Percentiles rank a stretch among this genome's conserved stretches.
Conservation (phyloP, 2,113 vertebrate species). For the Crotalus helleri region DNA sequence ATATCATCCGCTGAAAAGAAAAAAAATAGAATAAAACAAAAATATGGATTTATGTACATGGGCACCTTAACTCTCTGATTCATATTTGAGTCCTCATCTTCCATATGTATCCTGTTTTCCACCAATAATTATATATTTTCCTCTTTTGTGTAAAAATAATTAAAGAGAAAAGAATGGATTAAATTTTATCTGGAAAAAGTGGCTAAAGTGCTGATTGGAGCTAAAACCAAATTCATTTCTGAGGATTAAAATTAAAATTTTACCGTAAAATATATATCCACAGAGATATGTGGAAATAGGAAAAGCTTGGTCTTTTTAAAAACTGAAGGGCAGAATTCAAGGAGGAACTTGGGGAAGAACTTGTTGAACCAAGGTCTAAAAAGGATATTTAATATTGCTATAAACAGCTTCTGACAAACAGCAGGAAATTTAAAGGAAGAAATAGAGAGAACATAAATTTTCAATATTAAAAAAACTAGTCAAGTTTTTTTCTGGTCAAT, state of each 20-base stretch:
- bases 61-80: not conserved
- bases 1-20: slow-evolving; percentile 88
- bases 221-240: not conserved
- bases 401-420: not conserved
- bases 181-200: not conserved
- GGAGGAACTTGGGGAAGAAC: not conserved
- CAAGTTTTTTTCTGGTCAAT: not conserved
- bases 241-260: not conserved
- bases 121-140: not conserved
- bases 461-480: not conserved
- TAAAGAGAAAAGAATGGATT: not conserved
- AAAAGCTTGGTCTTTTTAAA: not conserved
- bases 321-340: not conserved
- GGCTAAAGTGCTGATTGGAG: not conserved
- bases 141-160: not conserved
- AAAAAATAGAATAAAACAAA: not conserved
- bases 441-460: not conserved
- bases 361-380: not conserved
- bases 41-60: not conserved
- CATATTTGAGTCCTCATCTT: not conserved
- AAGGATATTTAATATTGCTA: not conserved
- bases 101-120: not conserved
- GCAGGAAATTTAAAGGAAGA: not conserved
- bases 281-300: not conserved
- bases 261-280: not conserved